These are phyloP conservation scores for Nannoperca australis DNA, from an alignment of 2,797 vertebrate genomes.

Conservation along the genomic window DNA sequence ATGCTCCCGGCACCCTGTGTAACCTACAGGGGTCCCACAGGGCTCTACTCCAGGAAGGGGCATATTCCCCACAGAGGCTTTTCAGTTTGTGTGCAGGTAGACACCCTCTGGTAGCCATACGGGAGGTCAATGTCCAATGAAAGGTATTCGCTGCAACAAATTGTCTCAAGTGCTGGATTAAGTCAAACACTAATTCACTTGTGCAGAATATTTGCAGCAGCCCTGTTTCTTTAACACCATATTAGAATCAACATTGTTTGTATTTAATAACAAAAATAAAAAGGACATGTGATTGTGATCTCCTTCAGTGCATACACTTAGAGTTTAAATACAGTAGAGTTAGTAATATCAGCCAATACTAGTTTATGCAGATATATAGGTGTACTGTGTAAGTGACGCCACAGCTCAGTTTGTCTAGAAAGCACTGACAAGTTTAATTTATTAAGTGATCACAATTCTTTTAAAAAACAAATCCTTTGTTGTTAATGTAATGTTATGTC, in stretches of 20 bases:
- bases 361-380: not conserved
- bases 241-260: not conserved
- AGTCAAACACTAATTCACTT: not conserved
- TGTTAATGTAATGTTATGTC: too few species aligned
- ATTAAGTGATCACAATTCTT: too few species aligned
- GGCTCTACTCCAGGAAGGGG: slow-evolving; percentile 16
- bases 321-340: not conserved
- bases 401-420: not conserved
- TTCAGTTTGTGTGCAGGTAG: slow-evolving; percentile 8
- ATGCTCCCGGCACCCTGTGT: slow-evolving; percentile 5
- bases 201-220: not conserved
- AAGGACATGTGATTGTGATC: not conserved
- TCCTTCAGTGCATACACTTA: not conserved
- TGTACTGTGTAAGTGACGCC: too few species aligned
- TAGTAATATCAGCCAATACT: not conserved
- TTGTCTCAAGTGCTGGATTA: not conserved
- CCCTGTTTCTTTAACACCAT: not conserved
- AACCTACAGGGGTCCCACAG: slow-evolving; percentile 38
- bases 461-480: too few species aligned
- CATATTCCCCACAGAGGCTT: slow-evolving; percentile 8
- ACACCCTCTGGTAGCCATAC: not conserved
- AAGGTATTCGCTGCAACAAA: not conserved
- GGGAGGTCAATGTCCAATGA: slow-evolving; percentile 6
- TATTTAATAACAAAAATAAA: not conserved
- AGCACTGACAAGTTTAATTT: not conserved